Evolutionary conservation across 2,797 vertebrate genomes (phyloP), one percentile per base, ranked within the genome.

Genomic region (Telmatherina bonti): DNA sequence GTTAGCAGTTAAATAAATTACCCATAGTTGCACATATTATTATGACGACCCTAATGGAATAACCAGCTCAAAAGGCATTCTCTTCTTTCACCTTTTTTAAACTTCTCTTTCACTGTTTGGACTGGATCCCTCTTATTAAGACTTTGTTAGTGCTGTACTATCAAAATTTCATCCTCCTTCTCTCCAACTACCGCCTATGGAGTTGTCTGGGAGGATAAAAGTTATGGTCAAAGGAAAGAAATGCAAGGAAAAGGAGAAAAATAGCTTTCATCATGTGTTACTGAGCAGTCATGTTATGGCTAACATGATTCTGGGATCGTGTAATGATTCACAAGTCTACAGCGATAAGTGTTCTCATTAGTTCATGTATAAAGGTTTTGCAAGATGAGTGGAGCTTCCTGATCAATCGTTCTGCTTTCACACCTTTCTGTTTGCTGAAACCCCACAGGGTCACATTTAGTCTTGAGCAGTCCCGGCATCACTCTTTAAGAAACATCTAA

Each of bases 41-140:
- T 94, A 87, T 92, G 78, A 84, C 89, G 89, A n/a, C 93, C 93
- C 91, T 94, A 92, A 85, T 86, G 72, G 84, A 93, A 93, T 89
- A 93, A 91, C 86, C 91, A 91, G 63, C 67, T 84, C 57, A 35
- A 68, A 64, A 55, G 63, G 76, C 36, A 5, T 65, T 71, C 77
- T 74, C 81, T 79, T 77, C 62, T 65, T 45, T 57, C 57, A 11
- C 66, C 66, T 73, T 10, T 1, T 49, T 7, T 67, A 71, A 81
- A 86, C 85, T 81, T 38, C 62, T 60, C 65, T 62, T 67, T 80
- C 57, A 68, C 62, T 78, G 77, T 78, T 82, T 81, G 79, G 79
- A 84, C 70, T 49, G 49, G 33, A 81, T 86, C 70, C 66, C 43
- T 85, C 73, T 87, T 86, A 85, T 90, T 88, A 90, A 78, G 82